phyloP scores from a whole-genome alignment of 1,140 invertebrate genomes.

The Pseudomyrmex pallidus region DNA sequence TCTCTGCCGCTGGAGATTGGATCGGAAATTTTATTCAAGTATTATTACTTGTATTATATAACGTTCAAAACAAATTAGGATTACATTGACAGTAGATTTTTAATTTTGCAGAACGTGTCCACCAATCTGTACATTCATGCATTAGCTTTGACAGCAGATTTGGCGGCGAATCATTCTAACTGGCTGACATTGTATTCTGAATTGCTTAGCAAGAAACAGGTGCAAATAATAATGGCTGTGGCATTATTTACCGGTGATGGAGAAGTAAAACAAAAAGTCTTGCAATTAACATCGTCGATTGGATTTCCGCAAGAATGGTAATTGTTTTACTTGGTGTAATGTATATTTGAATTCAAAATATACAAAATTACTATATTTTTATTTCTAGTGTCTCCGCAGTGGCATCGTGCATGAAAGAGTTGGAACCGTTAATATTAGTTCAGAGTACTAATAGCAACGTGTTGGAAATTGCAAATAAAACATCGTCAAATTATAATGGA shows the following conservation, averaged over 20 bases:
- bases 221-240: conserved; percentile 85
- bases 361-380: background rate
- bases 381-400: conserved; percentile 80
- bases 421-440: conserved; percentile 83
- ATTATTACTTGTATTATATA: conserved; percentile 20
- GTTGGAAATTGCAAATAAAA: conserved; percentile 56
- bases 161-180: conserved; percentile 80
- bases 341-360: conserved; percentile 4
- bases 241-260: conserved; percentile 84
- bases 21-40: conserved; percentile 78
- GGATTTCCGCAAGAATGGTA: conserved; percentile 83
- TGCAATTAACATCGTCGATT: conserved; percentile 82
- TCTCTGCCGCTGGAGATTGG: conserved; percentile 65
- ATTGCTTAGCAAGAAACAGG: conserved; percentile 83
- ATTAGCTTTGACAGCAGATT: conserved; percentile 82
- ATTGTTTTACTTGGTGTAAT: background rate
- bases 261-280: conserved; percentile 84
- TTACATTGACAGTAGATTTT: background rate
- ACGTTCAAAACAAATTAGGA: background rate
- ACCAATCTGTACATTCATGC: conserved; percentile 84
- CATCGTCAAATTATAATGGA: conserved; percentile 24
- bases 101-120: conserved; percentile 76
- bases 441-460: conserved; percentile 71
- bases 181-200: conserved; percentile 84
- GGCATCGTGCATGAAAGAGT: conserved; percentile 82